phyloP scores from a whole-genome alignment of 2,888 invertebrate genomes.

The Drosophila basisetae region DNA sequence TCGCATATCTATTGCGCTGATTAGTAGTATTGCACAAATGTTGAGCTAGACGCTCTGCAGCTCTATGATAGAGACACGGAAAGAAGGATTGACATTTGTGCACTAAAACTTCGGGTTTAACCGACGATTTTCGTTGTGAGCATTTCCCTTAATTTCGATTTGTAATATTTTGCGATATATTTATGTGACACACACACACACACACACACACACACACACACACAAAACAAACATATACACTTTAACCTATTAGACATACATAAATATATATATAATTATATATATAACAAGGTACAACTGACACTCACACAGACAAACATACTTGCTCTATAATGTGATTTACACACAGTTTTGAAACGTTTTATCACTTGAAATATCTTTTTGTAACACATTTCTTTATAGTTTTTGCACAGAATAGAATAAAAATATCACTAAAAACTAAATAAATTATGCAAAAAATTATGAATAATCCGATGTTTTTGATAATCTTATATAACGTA shows the following conservation, averaged over 20 bases:
- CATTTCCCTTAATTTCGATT: conserved; percentile 62
- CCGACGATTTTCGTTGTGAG: conserved; percentile 53
- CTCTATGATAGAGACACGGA: not conserved
- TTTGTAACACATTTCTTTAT: conserved; percentile 47
- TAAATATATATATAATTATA: conserved; percentile 16
- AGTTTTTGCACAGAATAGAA: conserved; percentile 51
- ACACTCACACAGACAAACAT: conserved; percentile 11
- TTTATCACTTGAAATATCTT: conserved; percentile 40
- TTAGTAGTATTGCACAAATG: conserved; percentile 34
- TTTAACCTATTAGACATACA: conserved; percentile 2
- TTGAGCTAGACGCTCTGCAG: not conserved
- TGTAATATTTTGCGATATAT: conserved; percentile 74
- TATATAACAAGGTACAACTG: conserved; percentile 21
- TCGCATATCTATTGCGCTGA: conserved; percentile 22
- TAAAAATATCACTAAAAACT: conserved; percentile 18
- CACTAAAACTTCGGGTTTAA: conserved; percentile 34
- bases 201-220: conserved; percentile 21
- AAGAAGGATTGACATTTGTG: conserved; percentile 26
- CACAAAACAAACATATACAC: not conserved
- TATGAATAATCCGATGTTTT: conserved; percentile 9
- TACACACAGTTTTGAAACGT: conserved; percentile 6
- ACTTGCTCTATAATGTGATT: conserved; percentile 29
- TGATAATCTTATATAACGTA: conserved; percentile 22
- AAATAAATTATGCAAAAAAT: conserved; percentile 14
- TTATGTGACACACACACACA: conserved; percentile 50